Evolutionary conservation across 2,888 invertebrate species (phyloP), one percentile per base, ranked within the genome.

Genomic region (Parnassius glacialis): DNA sequence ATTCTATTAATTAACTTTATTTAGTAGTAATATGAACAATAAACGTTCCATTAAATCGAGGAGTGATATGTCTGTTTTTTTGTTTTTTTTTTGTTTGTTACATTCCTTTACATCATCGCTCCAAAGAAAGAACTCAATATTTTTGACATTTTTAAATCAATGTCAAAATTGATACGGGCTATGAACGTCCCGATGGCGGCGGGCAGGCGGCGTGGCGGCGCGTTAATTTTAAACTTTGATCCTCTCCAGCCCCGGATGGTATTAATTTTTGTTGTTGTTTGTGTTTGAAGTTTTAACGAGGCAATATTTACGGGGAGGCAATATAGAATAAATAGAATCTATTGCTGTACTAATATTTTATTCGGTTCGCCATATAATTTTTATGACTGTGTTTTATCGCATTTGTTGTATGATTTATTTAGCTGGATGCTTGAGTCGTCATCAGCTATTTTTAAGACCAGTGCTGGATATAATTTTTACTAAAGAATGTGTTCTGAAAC

Each of bases 181-280:
- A 20, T 62, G 44, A 13, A 64, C 57, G 47, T 44, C 12, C 20
- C 52, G 55, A 9, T 43, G 52, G 43, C 48, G 54, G 51, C 16
- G 59, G 47, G 42, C 58, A 57, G 16, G 50, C 55, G 56, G 34
- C 34, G 7, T 7, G 34, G 47, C 61, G 57, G 53, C 52, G 54
- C 59, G 64, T 64, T 64, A 59, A 65, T 64, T 65, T 65, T 51
- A 65, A 65, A 67, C 55, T 67, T 58, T 62, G 62, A 61, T 59
- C 59, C 55, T 57, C 45, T 53, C 59, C 42, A 50, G 42, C 55
- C 58, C 59, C 62, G 65, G 62, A 66, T 68, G 65, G 62, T 65
- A 68, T 68, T 68, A 67, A 70, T 67, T 67, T 67, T 64, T 64
- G 66, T 65, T 67, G 59, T 64, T 64, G 64, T 65, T 61, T 56